phyloP scores from a whole-genome alignment of 1,140 invertebrate genomes.

The Macrobrachium nipponense region DNA sequence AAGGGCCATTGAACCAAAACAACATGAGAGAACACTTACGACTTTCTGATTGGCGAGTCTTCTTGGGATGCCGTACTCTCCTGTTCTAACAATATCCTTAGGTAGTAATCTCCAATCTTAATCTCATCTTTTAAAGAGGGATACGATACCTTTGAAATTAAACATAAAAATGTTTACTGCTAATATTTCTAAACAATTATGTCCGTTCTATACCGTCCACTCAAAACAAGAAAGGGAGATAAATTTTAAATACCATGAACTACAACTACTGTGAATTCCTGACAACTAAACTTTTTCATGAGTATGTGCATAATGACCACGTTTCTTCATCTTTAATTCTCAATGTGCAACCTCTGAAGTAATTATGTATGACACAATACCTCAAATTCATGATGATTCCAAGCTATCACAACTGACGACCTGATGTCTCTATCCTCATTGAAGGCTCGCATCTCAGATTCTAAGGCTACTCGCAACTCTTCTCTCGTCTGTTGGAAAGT shows the following conservation, averaged over 20 bases:
- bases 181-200: background rate
- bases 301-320: no score
- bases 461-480: slow-evolving; percentile 90
- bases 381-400: slow-evolving; percentile 99
- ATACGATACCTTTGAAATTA: slow-evolving; percentile 78
- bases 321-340: no score
- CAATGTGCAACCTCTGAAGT: background rate
- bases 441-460: slow-evolving; percentile 94
- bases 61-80: slow-evolving; percentile 81
- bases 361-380: background rate
- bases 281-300: no score
- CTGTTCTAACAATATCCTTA: slow-evolving; percentile 93
- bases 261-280: no score
- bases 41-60: slow-evolving; percentile 86
- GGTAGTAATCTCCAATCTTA: slow-evolving; percentile 98
- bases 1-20: background rate
- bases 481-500: slow-evolving; percentile 83
- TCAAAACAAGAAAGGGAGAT: no score
- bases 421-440: slow-evolving; percentile 87
- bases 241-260: no score
- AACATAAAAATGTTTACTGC: slow-evolving; percentile 41
- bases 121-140: slow-evolving; percentile 95
- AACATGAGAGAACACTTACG: slow-evolving; percentile 74
- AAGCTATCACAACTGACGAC: slow-evolving; percentile 83
- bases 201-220: no score